phyloP scores from a whole-genome alignment of 1,140 invertebrate genomes.

The Drosophila melanogaster region Release_6_plus_ISO1_MT NT_033779.5:12871501-12872000 shows the following conservation, averaged over 20 bases:
- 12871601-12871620: slow-evolving; percentile 56
- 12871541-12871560: slow-evolving; percentile 23
- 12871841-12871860: slow-evolving; percentile 77
- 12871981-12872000: slow-evolving; percentile 47
- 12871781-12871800: slow-evolving; percentile 44
- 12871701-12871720: slow-evolving; percentile 76
- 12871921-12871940: slow-evolving; percentile 21
- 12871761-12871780: slow-evolving; percentile 78
- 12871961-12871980: slow-evolving; percentile 79
- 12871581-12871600: slow-evolving; percentile 79
- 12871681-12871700: background rate
- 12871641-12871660: slow-evolving; percentile 60
- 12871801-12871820: slow-evolving; percentile 79
- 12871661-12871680: background rate
- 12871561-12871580: slow-evolving; percentile 29
- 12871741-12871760: slow-evolving; percentile 57
- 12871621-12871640: slow-evolving; percentile 60
- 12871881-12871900: too few relatives aligned
- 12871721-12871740: slow-evolving; percentile 75
- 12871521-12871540: slow-evolving; percentile 50
- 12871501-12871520: slow-evolving; percentile 49
- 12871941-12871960: slow-evolving; percentile 68
- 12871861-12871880: slow-evolving; percentile 38
- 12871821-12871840: slow-evolving; percentile 74
- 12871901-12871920: background rate